Conservation (phyloP, 2,113 vertebrate genomes). For the Xerus inauris region DNA sequence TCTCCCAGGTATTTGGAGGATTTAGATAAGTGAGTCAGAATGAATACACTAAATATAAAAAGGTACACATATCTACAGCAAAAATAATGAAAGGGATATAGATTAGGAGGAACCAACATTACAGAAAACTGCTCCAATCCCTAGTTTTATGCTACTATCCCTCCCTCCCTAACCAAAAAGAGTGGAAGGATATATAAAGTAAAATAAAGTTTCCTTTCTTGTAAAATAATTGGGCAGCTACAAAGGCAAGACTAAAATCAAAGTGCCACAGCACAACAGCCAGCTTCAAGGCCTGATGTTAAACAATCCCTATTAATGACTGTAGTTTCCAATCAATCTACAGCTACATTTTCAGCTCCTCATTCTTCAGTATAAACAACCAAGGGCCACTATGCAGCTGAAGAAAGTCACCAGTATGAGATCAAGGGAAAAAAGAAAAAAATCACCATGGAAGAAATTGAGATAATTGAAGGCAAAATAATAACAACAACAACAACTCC, state of each 20-base stretch:
- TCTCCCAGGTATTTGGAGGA: background rate
- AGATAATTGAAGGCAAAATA: background rate
- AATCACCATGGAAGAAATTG: background rate
- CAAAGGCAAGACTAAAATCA: background rate
- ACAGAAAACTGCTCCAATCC: background rate
- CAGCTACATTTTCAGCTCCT: background rate
- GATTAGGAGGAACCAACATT: background rate
- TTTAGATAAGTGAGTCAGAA: background rate
- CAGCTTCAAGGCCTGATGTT: background rate
- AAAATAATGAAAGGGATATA: background rate
- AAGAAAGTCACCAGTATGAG: conserved; percentile 34
- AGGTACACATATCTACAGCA: background rate
- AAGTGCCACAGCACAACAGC: background rate
- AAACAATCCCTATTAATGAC: background rate
- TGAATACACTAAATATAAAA: background rate
- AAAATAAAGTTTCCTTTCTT: background rate
- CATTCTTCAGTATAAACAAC: background rate
- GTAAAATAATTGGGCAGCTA: background rate
- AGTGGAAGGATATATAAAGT: background rate
- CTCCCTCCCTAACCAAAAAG: background rate
- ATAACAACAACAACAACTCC: background rate
- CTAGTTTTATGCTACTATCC: background rate
- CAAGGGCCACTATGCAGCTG: background rate
- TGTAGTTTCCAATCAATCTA: background rate
- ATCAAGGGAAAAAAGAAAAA: background rate